These are phyloP conservation scores for Parnassius mnemosyne DNA, from an alignment of 2,888 invertebrate species.

Conservation along the genomic window DNA sequence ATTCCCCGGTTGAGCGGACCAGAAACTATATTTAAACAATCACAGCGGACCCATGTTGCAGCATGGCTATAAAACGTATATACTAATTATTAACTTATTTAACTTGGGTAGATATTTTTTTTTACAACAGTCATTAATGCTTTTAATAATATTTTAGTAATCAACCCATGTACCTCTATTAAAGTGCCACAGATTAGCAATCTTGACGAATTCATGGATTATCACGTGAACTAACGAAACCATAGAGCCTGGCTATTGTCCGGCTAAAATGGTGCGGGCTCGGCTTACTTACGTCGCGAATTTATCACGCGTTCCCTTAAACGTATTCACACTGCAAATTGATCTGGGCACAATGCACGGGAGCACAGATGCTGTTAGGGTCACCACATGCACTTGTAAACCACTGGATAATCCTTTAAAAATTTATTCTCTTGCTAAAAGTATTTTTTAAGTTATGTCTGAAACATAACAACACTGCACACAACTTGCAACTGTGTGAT, in stretches of 20 bases:
- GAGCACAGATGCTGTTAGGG: constrained; percentile 15
- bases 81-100: too few species aligned
- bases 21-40: too few species aligned
- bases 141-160: neutral
- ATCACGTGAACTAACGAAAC: constrained; percentile 20
- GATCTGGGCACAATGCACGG: constrained; percentile 32
- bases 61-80: too few species aligned
- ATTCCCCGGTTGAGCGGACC: too few species aligned
- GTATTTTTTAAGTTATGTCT: too few species aligned
- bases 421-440: neutral
- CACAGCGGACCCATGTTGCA: too few species aligned
- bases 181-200: constrained; percentile 17
- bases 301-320: constrained; percentile 41
- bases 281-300: constrained; percentile 25
- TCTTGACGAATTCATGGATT: constrained; percentile 22
- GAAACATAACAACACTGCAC: too few species aligned
- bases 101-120: too few species aligned
- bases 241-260: constrained; percentile 19
- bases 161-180: constrained; percentile 2
- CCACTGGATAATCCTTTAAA: neutral
- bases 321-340: constrained; percentile 41
- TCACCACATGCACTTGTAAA: constrained; percentile 1
- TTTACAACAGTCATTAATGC: too few species aligned
- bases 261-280: constrained; percentile 20
- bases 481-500: too few species aligned